Evolutionary conservation across 2,888 invertebrate species (phyloP).

Genomic region (Incurvaria masculella): DNA sequence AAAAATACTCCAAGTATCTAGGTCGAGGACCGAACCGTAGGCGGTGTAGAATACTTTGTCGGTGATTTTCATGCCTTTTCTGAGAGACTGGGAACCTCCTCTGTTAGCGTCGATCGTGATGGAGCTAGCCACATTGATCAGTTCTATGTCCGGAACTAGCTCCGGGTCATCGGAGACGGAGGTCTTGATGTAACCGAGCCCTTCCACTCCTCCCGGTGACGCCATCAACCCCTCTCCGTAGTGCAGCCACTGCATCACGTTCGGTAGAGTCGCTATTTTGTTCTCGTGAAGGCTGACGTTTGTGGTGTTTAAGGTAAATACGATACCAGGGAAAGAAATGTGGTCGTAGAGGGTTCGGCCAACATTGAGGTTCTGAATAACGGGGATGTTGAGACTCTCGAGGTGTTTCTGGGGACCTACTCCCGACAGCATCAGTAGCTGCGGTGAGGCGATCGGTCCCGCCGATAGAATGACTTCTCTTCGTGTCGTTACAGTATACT

Average conservation of each 20-base stretch:
- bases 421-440: conserved; percentile 86
- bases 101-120: conserved; percentile 57
- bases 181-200: conserved; percentile 63
- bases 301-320: conserved; percentile 39
- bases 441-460: conserved; percentile 86
- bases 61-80: conserved; percentile 54
- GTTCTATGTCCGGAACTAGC: conserved; percentile 64
- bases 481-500: conserved; percentile 53
- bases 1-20: conserved; percentile 60
- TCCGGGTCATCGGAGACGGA: conserved; percentile 53
- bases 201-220: conserved; percentile 64
- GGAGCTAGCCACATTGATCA: conserved; percentile 62
- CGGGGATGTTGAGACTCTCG: conserved; percentile 49
- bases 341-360: conserved; percentile 65
- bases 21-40: conserved; percentile 51
- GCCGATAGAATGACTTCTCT: conserved; percentile 85
- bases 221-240: conserved; percentile 45
- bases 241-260: conserved; percentile 30
- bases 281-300: conserved; percentile 32
- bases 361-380: conserved; percentile 63
- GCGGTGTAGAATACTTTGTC: conserved; percentile 53
- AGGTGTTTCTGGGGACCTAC: conserved; percentile 56
- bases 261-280: conserved; percentile 19
- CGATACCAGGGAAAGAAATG: conserved; percentile 49
- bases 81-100: conserved; percentile 36